These are phyloP conservation scores for Steatocranus sp. DNA, from an alignment of 2,797 vertebrate genomes.

Conservation along the genomic window DNA sequence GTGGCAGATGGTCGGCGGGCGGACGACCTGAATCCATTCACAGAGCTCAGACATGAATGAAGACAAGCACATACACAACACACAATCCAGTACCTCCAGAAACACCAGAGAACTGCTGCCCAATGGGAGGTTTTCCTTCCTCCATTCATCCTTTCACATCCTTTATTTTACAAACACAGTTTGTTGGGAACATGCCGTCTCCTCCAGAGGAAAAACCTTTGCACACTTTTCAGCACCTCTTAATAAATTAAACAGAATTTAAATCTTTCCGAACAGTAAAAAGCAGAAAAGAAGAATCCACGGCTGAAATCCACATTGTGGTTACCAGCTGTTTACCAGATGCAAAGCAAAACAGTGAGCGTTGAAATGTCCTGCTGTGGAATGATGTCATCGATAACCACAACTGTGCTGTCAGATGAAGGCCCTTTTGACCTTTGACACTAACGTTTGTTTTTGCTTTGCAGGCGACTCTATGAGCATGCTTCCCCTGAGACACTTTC, in stretches of 20 bases:
- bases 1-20: constrained; percentile 34
- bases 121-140: neutral
- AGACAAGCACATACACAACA: neutral
- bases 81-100: neutral
- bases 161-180: neutral
- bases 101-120: neutral
- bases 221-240: neutral
- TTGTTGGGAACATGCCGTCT: fast-evolving
- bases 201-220: neutral
- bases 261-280: neutral
- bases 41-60: constrained; percentile 28
- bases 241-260: neutral
- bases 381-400: fast-evolving
- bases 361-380: neutral
- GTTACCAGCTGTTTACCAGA: neutral
- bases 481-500: fast-evolving
- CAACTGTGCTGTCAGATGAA: fast-evolving
- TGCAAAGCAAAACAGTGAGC: fast-evolving
- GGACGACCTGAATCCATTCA: constrained; percentile 25
- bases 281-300: neutral
- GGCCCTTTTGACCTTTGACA: neutral
- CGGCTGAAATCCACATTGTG: neutral
- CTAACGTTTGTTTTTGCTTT: fast-evolving
- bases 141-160: neutral
- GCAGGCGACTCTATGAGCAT: fast-evolving